Conservation (phyloP, 2,797 vertebrate genomes). For the Erpetoichthys calabaricus region DNA sequence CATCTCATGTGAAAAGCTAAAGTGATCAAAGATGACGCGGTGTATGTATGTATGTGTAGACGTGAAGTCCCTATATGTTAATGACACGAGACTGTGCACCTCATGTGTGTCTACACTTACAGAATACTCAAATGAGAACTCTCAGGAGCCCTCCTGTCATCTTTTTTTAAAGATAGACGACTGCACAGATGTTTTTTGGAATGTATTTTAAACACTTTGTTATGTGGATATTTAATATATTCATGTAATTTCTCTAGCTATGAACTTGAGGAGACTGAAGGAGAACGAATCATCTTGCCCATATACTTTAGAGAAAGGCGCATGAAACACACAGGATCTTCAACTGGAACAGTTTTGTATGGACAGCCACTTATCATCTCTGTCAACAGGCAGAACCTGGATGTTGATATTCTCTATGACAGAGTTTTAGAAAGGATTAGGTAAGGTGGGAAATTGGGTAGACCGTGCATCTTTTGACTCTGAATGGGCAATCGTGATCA, state of each 20-base stretch:
- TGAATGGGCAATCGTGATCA: not conserved
- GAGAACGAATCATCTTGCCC: constrained; percentile 64
- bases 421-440: constrained; percentile 76
- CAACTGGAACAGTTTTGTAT: constrained; percentile 68
- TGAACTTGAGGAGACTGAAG: constrained; percentile 70
- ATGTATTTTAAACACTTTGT: too few species aligned
- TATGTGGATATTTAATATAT: constrained; percentile 9
- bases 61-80: too few species aligned
- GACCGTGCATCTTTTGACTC: not conserved
- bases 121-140: too few species aligned
- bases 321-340: constrained; percentile 56
- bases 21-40: too few species aligned
- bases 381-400: constrained; percentile 71
- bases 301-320: constrained; percentile 88
- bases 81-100: too few species aligned
- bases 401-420: constrained; percentile 65
- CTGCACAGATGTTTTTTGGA: too few species aligned
- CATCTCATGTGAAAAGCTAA: too few species aligned
- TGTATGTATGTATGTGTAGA: too few species aligned
- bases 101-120: too few species aligned
- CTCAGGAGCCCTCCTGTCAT: too few species aligned
- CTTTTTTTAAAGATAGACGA: too few species aligned
- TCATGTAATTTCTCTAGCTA: constrained; percentile 52
- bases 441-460: constrained; percentile 38
- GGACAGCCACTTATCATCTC: constrained; percentile 84